Percentiles rank a stretch among this genome's conserved stretches.
phyloP scores from a whole-genome alignment of 2,797 vertebrate genomes.

The Leptoclinus maculatus region DNA sequence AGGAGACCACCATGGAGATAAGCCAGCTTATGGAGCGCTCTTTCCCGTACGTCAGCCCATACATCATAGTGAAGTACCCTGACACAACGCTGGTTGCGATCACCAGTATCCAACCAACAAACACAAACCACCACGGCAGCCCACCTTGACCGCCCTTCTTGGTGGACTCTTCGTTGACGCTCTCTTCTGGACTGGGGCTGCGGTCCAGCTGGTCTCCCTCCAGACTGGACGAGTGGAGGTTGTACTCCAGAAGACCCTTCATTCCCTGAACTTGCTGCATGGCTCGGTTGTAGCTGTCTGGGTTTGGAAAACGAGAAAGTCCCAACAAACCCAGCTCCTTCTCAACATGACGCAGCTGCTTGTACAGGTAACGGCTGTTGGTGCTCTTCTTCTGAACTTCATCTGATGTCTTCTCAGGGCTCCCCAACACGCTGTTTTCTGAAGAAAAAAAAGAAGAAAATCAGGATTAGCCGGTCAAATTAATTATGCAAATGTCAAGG shows the following conservation, averaged over 20 bases:
- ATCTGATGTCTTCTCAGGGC: conserved; percentile 68
- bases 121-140: conserved; percentile 95
- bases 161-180: conserved; percentile 44
- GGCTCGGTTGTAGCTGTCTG: conserved; percentile 85
- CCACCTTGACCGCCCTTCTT: conserved; percentile 79
- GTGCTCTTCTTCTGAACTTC: conserved; percentile 76
- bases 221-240: conserved; percentile 63
- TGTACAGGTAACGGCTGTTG: conserved; percentile 87
- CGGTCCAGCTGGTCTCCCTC: conserved; percentile 64
- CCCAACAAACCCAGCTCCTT: conserved; percentile 87
- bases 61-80: conserved; percentile 95
- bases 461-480: background rate
- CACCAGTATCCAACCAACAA: conserved; percentile 92
- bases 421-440: conserved; percentile 80
- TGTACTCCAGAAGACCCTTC: conserved; percentile 85
- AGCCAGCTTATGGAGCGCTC: conserved; percentile 96
- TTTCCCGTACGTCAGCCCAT: conserved; percentile 92
- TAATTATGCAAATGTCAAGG: background rate
- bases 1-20: conserved; percentile 94
- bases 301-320: conserved; percentile 82
- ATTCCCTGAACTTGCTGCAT: conserved; percentile 89
- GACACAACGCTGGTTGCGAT: conserved; percentile 88
- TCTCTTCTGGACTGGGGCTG: conserved; percentile 72
- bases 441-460: conserved; percentile 18
- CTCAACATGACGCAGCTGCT: conserved; percentile 90